Evolutionary conservation across 92 coral and sea anemone species (phyloP).

Genomic region (Parazoanthus darwini): DNA sequence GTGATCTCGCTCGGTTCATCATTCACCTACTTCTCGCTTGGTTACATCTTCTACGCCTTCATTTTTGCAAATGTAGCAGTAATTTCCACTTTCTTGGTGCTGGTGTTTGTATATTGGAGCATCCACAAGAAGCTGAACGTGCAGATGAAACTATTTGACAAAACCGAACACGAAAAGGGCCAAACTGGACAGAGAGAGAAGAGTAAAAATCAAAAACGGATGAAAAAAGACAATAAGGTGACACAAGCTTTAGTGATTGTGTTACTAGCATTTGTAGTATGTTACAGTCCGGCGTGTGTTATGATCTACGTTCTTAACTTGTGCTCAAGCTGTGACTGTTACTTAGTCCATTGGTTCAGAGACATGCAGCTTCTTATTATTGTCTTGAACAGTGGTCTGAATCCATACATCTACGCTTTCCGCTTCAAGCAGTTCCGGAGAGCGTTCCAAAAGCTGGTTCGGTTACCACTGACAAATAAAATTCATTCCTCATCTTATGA

Average conservation of each 20-base stretch:
- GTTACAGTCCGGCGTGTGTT: constrained; percentile 59
- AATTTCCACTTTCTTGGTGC: constrained; percentile 69
- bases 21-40: constrained; percentile 41
- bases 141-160: constrained; percentile 33
- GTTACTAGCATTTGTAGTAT: no score
- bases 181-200: not conserved
- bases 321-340: constrained; percentile 70
- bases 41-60: no score
- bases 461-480: not conserved
- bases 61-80: constrained; percentile 78
- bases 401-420: constrained; percentile 73
- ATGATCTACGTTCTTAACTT: constrained; percentile 68
- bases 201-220: no score
- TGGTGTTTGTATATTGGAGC: constrained; percentile 68
- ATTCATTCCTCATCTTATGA: not conserved
- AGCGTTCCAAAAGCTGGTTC: constrained; percentile 36
- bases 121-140: constrained; percentile 29
- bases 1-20: constrained; percentile 40
- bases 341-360: constrained; percentile 70
- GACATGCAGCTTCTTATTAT: constrained; percentile 70
- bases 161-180: not conserved
- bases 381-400: constrained; percentile 62
- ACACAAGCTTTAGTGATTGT: no score
- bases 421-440: constrained; percentile 66
- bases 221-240: no score